Base-by-base conservation (phyloP, 2,888 invertebrate genomes). In the Nebria salina region DNA sequence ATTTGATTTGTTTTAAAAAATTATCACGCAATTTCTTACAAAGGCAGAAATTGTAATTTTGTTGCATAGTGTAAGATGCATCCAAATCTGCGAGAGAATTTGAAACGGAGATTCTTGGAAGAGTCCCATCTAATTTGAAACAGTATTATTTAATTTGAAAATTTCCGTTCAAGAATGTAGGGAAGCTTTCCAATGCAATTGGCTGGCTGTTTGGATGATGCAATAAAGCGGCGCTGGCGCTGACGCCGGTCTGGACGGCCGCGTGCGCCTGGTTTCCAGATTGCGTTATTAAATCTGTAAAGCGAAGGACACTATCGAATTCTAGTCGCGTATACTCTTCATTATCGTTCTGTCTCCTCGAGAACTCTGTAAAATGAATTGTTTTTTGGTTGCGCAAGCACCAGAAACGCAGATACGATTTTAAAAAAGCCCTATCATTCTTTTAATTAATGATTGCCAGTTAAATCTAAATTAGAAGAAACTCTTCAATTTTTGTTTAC, bases 211-310 rank as follows among this genome's bases (percentile, higher is more conserved):
- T 20, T 73, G 73, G 72, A 72, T 73, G 72, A 78, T 72, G 73
- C 78, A 78, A 78, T 78, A 78, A 73, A 78, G 73, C 72, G 72
- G 64, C 72, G 73, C 42, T 64, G 77, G 34, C 34, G 76, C 76
- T 76, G 34, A 5, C 54, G 54, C 54, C 54, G 54, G 13, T 1
- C 54, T 54, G 54, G 54, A 54, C 54, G 0, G 78, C 65, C 78
- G 54, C 54, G 13, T 54, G 54, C 78, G 78, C 72, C 73, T 78
- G 78, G 72, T 78, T 78, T 64, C 78, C 65, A 72, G 72, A 78
- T 78, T 78, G 73, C 73, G 72, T 78, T 78, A 78, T 78, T 78
- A 78, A 78, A 78, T 78, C 73, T 72, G 72, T 25, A 78, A 65
- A 8, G 15, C 78, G 73, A 78, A 41, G 65, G 20, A 66, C 13